Evolutionary conservation across 2,888 invertebrate genomes (phyloP).

Genomic region (Orthonychiurus folsomi): DNA sequence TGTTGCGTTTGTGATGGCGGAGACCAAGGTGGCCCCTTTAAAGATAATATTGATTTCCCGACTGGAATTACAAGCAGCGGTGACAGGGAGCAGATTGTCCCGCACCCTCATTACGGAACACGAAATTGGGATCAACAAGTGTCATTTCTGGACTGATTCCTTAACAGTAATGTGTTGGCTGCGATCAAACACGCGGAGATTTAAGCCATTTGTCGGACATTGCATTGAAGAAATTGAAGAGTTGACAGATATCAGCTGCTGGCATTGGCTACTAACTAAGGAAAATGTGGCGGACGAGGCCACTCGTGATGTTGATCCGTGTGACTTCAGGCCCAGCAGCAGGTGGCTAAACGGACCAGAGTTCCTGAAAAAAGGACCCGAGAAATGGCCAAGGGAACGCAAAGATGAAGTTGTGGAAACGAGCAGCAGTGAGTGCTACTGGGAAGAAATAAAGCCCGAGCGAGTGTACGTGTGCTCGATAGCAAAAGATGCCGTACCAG

Average conservation of each 20-base stretch:
- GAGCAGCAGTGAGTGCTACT: not conserved
- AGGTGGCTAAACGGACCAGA: constrained; percentile 35
- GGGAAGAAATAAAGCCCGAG: not conserved
- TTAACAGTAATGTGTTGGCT: constrained; percentile 31
- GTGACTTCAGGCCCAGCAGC: constrained; percentile 11
- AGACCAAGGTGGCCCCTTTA: constrained; percentile 15
- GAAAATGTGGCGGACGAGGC: constrained; percentile 33
- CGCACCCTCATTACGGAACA: not conserved
- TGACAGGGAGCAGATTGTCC: constrained; percentile 11
- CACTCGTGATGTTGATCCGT: constrained; percentile 18
- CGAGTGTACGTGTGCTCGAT: too few relatives aligned
- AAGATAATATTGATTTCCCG: constrained; percentile 14
- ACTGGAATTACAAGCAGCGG: constrained; percentile 17
- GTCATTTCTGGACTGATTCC: constrained; percentile 19
- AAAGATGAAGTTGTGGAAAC: not conserved
- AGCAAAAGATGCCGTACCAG: not conserved
- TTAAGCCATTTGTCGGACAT: constrained; percentile 28
- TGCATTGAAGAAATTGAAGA: constrained; percentile 28
- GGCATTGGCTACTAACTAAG: constrained; percentile 33
- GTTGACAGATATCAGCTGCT: constrained; percentile 15
- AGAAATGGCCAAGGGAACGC: constrained; percentile 24
- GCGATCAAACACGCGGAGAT: constrained; percentile 14
- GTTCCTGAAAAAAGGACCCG: constrained; percentile 20
- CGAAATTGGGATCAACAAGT: not conserved
- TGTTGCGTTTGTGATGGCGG: not conserved